Percentiles rank a stretch among this genome's conserved stretches.
Evolutionary conservation across 2,888 invertebrate genomes (phyloP).

Genomic region (Oscheius onirici): DNA sequence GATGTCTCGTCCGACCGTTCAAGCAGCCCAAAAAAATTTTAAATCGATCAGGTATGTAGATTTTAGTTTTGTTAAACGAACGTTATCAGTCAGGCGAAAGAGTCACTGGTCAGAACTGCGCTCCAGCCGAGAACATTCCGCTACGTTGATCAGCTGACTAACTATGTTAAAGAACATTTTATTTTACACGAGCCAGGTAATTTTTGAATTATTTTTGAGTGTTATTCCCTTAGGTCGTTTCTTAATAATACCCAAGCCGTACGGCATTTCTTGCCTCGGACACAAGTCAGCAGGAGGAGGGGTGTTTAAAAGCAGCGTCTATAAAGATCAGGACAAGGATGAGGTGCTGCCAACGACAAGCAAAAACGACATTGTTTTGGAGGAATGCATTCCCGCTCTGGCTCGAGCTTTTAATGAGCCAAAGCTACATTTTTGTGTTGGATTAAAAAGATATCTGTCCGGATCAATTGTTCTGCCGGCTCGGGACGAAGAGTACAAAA

Average conservation of each 20-base stretch:
- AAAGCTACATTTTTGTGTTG: slow-evolving; percentile 43
- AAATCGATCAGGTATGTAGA: too few relatives aligned
- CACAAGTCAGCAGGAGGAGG: slow-evolving; percentile 44
- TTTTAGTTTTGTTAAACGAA: too few relatives aligned
- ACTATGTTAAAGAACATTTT: slow-evolving; percentile 39
- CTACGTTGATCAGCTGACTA: slow-evolving; percentile 36
- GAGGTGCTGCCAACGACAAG: not conserved
- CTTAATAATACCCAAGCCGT: slow-evolving; percentile 55
- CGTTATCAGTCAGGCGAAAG: not conserved
- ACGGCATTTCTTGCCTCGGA: slow-evolving; percentile 53
- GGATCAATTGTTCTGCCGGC: slow-evolving; percentile 56
- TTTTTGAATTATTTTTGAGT: not conserved
- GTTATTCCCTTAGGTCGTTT: slow-evolving; percentile 36
- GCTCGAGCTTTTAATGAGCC: slow-evolving; percentile 39
- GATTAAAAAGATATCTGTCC: slow-evolving; percentile 50
- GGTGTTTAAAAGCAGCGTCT: slow-evolving; percentile 47
- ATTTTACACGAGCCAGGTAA: slow-evolving; percentile 45
- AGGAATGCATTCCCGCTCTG: slow-evolving; percentile 39
- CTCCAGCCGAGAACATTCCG: slow-evolving; percentile 19
- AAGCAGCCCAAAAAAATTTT: too few relatives aligned
- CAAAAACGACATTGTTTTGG: slow-evolving; percentile 33
- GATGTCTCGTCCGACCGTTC: too few relatives aligned
- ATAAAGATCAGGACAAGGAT: slow-evolving; percentile 39
- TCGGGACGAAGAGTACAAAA: slow-evolving; percentile 37
- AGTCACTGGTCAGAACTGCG: slow-evolving; percentile 12